A percentile compares a stretch with the other conserved stretches of the same genome.
Conservation (phyloP, 2,113 vertebrate genomes). For the Bostrychus sinensis region DNA sequence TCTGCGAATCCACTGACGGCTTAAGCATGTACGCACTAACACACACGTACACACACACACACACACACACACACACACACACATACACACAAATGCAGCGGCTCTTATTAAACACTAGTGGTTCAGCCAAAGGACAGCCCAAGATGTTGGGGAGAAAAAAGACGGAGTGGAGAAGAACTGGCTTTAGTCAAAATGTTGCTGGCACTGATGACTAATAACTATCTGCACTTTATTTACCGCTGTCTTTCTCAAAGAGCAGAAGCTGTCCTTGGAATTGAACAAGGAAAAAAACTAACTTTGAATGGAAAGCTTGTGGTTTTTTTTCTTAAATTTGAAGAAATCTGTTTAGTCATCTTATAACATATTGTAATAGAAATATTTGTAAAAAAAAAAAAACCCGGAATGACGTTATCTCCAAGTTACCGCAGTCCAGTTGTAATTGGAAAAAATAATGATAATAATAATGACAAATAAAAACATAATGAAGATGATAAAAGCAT, state of each 20-base stretch:
- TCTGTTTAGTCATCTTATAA: neutral
- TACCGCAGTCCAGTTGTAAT: no score
- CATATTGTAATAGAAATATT: neutral
- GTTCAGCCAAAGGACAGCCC: conserved; percentile 70
- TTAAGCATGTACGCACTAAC: conserved; percentile 35
- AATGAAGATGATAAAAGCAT: no score
- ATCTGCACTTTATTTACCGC: conserved; percentile 47
- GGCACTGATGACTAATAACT: conserved; percentile 50
- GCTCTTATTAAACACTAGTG: conserved; percentile 59
- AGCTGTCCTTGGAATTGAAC: conserved; percentile 39
- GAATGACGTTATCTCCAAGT: no score
- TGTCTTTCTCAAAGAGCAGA: conserved; percentile 16
- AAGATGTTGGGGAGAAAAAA: conserved; percentile 35
- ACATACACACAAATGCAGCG: conserved; percentile 6
- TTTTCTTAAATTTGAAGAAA: neutral
- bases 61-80: neutral
- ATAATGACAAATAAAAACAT: no score
- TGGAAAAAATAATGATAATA: no score
- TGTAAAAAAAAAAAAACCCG: no score
- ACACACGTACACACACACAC: neutral
- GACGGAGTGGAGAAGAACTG: conserved; percentile 35
- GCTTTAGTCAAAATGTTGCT: conserved; percentile 58
- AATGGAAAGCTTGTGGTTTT: neutral
- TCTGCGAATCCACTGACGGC: conserved; percentile 55
- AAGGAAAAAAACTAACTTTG: conserved; percentile 12